Base-by-base conservation (phyloP, 2,113 vertebrate genomes). In the Anas platyrhynchos region DNA sequence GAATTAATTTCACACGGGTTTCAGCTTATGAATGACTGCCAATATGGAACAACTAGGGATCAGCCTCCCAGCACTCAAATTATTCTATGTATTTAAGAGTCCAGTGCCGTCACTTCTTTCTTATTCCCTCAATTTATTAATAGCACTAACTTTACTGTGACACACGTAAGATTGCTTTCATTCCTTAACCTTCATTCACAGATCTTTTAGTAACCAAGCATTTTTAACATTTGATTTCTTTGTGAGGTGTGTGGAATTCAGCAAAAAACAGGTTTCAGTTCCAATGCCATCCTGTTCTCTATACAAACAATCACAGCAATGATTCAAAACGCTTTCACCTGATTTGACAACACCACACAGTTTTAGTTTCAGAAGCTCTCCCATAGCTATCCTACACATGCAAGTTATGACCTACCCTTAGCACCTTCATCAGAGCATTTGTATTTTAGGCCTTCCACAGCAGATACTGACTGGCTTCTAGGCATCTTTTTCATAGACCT, bases 391-490 rank as follows among this genome's bases (percentile, higher is more conserved):
- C 26, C 43, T 38, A 72, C 25, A 41, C 0, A 0, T 16, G 2
- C 15, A 82, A 71, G 41, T 41, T 38, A 72, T 9, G 5, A 27
- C 68, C 52, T 94, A 98, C 98, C 98, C 96, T 92, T 98, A 96
- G 94, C 90, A 71, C 97, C 97, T 77, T 97, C 96, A 43, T 58
- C 91, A 20, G 96, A 94, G 21, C 66, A 86, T 77, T 98, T 98
- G 78, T 96, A 95, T 78, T 97, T 99, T 34, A 98, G 71, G 54
- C 98, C 98, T 75, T 99, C 99, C 95, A 99, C 97, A 26, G 98
- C 98, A 2, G 99, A 99, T 7, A 99, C 98, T 34, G 99, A 99
- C 75, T 97, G 98, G 90, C 99, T 99, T 86, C 99, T 97, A 5
- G 98, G 98, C 93, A 99, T 97, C 78, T 93, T 97, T 67, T 98